Evolutionary conservation across 2,113 vertebrate species (phyloP), one percentile per base, ranked within the genome.

Genomic region (Corythaixoides concolor): DNA sequence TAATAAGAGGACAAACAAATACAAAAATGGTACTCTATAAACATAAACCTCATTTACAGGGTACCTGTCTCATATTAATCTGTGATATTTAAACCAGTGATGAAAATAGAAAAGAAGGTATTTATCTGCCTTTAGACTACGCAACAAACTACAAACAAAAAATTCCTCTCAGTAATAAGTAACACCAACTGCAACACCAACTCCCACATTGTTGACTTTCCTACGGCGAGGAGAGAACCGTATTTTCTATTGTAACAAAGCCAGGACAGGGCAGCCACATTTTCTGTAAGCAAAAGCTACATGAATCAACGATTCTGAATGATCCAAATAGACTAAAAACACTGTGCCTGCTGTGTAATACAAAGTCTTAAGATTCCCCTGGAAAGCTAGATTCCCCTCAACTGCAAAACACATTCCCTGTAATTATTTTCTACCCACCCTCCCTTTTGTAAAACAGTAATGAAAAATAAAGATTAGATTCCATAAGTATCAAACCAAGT

Each of bases 1-100:
- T 90, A 97, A 97, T 27, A 96, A n/a, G 93, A 96, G 97, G 96
- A 97, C 97, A 97, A 98, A 97, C 56, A 97, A 95, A 97, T 73
- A 97, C 66, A 95, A 81, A 91, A 91, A 55, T 76, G 73, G 94
- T 89, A 93, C 94, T 96, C 91, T 95, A 86, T 47, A 91, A 98
- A 96, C 91, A 96, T 47, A 95, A 96, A 88, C 95, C 79, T 94
- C 81, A 83, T 96, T 96, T 96, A 95, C 91, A 52, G 96, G 96
- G 95, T 98, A 98, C 98, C 98, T 98, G 98, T 90, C 90, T 95
- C 72, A 13, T 93, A 94, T 88, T 68, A 50, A 85, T 85, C 82
- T 69, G 35, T 60, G 82, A 95, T 68, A 92, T 92, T 95, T 92
- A 95, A 62, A 79, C 76, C 85, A 49, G 78, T 3, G 47, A 93